These are phyloP conservation scores for Elysia crispata DNA, from an alignment of 2,888 invertebrate genomes.

Conservation along the genomic window DNA sequence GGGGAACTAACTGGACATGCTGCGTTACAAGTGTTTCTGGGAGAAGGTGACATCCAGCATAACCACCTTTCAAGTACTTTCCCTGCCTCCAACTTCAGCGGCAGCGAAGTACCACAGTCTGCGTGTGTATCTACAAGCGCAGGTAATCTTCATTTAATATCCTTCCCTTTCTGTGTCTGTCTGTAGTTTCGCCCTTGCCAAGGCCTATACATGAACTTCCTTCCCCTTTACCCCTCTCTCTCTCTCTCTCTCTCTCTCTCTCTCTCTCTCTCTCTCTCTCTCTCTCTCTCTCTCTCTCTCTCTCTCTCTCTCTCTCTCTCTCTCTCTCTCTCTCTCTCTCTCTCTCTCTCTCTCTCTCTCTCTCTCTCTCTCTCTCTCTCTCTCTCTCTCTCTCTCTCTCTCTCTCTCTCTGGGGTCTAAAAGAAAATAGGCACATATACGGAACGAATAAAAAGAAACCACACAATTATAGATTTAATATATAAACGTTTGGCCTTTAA, in stretches of 20 bases:
- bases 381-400: too few species aligned
- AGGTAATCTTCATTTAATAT: constrained; percentile 7
- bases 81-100: constrained; percentile 36
- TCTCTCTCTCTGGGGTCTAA: too few species aligned
- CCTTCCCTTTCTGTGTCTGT: background rate
- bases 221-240: background rate
- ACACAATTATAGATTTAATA: too few species aligned
- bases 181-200: background rate
- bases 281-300: background rate
- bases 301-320: too few species aligned
- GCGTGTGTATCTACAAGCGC: background rate
- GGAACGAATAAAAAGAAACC: too few species aligned
- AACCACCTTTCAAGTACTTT: background rate
- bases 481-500: too few species aligned
- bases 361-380: too few species aligned
- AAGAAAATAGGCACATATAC: too few species aligned
- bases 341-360: too few species aligned
- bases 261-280: too few species aligned
- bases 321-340: too few species aligned
- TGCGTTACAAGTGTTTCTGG: background rate
- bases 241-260: background rate
- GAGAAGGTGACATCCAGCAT: constrained; percentile 14
- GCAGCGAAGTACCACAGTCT: constrained; percentile 37
- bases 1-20: background rate
- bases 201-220: background rate